Evolutionary conservation across 2,113 vertebrate species (phyloP), one percentile per base, ranked within the genome.

Genomic region (Equus przewalskii): DNA sequence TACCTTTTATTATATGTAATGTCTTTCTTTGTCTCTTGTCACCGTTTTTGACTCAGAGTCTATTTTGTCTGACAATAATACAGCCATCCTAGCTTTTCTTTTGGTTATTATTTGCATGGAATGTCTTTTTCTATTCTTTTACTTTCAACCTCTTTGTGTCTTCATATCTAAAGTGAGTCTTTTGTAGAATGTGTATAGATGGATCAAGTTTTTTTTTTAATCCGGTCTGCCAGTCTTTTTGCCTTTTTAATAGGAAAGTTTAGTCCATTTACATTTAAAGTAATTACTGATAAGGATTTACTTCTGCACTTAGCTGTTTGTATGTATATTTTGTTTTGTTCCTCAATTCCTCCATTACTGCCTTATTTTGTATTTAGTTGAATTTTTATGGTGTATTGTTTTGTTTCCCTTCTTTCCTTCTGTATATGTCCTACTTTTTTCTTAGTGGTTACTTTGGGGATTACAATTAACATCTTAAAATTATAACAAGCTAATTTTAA

Each of bases 401-500:
- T 88, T 92, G 46, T n/a, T 58, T 56, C 30, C 30, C 72, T 85
- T 65, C 36, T 81, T 72, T 62, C 41, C 56, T 64, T 89, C 10
- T n/a, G 11, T 69, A 54, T 46, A n/a, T 54, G 76, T 28, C 69
- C 7, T 78, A 33, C 16, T 69, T 75, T 67, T 70, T 92, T 83
- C 13, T 46, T 75, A 41, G 9, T 51, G 73, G 56, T 81, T 73
- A 58, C 18, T 1, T 49, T 80, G 15, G 16, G 28, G 60, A 46
- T 78, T 93, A 54, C 18, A 88, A 19, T 89, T 44, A 81, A 60
- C n/a, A 11, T 92, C 44, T 72, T 92, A 92, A 92, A 82, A 8
- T 41, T 69, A 19, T 28, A 79, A 92, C 65, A 91, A 10, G 41
- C 44, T 92, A 58, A 13, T 91, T 69, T 70, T 58, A 33, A 44